Percentiles rank a stretch among this genome's conserved stretches.
Evolutionary conservation across 2,113 vertebrate species (phyloP).

Genomic region (Microtus ochrogaster): DNA sequence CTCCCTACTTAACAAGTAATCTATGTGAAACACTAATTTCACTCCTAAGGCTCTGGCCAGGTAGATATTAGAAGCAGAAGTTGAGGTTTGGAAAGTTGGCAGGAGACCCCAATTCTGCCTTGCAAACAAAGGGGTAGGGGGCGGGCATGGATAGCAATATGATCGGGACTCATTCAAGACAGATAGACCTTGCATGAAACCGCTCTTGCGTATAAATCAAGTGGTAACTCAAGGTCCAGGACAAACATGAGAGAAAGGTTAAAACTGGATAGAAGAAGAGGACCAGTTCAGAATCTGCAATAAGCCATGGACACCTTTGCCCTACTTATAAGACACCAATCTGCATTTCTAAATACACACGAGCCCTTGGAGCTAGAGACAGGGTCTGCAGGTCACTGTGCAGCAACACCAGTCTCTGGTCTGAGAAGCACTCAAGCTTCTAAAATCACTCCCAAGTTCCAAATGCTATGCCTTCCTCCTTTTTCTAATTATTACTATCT

Average conservation of each 20-base stretch:
- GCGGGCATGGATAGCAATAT: neutral
- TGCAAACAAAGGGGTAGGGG: neutral
- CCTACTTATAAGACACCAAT: neutral
- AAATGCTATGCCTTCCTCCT: constrained; percentile 53
- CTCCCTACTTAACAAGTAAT: neutral
- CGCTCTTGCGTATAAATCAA: neutral
- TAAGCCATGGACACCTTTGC: neutral
- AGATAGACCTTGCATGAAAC: neutral
- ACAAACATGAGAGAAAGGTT: constrained; percentile 32
- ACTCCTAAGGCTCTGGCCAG: neutral
- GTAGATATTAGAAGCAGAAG: neutral
- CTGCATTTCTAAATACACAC: neutral
- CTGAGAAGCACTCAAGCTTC: constrained; percentile 27
- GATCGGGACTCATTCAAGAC: neutral
- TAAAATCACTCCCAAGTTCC: constrained; percentile 17
- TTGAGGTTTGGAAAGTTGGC: neutral
- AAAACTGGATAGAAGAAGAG: neutral
- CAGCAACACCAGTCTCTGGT: neutral
- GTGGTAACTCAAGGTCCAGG: constrained; percentile 10
- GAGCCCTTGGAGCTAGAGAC: neutral
- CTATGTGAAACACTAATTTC: neutral
- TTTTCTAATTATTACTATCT: constrained; percentile 63
- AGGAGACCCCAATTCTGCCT: neutral
- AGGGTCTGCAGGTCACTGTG: neutral
- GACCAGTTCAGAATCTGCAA: constrained; percentile 21